Conservation (phyloP, 1,140 invertebrate genomes). For the Trachymyrmex septentrionalis region DNA sequence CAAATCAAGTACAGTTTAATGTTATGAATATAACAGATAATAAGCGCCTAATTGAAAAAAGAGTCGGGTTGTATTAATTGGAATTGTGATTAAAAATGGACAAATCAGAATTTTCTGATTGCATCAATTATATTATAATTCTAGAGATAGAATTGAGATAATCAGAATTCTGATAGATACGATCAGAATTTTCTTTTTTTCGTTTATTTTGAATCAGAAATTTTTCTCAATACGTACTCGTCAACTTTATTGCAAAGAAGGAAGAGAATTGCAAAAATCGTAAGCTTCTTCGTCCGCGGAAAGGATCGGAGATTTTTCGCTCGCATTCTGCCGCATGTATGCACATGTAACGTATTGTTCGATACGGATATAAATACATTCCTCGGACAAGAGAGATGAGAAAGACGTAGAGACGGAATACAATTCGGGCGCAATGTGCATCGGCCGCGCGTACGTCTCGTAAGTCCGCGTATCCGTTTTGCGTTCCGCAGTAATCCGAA, state of each 20-base stretch:
- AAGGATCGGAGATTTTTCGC: conserved; percentile 4
- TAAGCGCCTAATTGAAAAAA: too few relatives aligned
- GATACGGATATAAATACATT: conserved; percentile 27
- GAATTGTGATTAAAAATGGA: too few relatives aligned
- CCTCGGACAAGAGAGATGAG: background rate
- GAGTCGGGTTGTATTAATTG: too few relatives aligned
- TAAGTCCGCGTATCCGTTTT: conserved; percentile 24
- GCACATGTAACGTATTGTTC: background rate
- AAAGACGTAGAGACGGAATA: background rate
- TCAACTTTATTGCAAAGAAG: background rate
- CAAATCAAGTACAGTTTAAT: too few relatives aligned
- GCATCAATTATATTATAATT: too few relatives aligned
- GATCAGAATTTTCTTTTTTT: too few relatives aligned
- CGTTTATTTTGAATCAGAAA: too few relatives aligned
- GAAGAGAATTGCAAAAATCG: background rate
- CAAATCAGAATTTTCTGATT: too few relatives aligned
- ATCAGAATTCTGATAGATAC: too few relatives aligned
- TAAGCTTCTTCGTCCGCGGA: background rate
- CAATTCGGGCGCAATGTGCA: conserved; percentile 19
- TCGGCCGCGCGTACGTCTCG: conserved; percentile 1
- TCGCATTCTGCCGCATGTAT: background rate
- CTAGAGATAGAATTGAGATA: too few relatives aligned
- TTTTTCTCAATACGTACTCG: too few relatives aligned
- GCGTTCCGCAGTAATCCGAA: conserved; percentile 47
- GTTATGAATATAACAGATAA: too few relatives aligned